phyloP scores from a whole-genome alignment of 2,113 vertebrate species.

The Ginglymostoma cirratum region DNA sequence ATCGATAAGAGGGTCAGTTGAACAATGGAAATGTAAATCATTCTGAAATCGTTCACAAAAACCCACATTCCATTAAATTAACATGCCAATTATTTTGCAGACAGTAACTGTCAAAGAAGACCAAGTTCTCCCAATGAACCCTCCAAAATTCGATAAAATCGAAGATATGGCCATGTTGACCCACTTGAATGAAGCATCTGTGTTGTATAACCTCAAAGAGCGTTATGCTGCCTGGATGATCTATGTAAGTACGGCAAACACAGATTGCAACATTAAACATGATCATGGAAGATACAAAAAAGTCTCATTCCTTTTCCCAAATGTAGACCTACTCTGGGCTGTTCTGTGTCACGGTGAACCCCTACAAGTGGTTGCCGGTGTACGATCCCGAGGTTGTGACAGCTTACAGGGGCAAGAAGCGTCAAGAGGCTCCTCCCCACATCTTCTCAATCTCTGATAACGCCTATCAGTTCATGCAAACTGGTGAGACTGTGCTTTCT shows the following conservation, averaged over 20 bases:
- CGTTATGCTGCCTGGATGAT: slow-evolving; percentile 85
- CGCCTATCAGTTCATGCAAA: slow-evolving; percentile 65
- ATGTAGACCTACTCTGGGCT: slow-evolving; percentile 69
- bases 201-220: slow-evolving; percentile 79
- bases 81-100: slow-evolving; percentile 40
- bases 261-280: not conserved
- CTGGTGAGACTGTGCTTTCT: slow-evolving; percentile 48
- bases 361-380: slow-evolving; percentile 84
- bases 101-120: slow-evolving; percentile 63
- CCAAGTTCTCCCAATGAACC: slow-evolving; percentile 70
- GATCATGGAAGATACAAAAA: not conserved
- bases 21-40: not conserved
- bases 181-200: slow-evolving; percentile 68
- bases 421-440: slow-evolving; percentile 59
- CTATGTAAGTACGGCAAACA: slow-evolving; percentile 61
- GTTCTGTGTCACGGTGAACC: slow-evolving; percentile 82
- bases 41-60: not conserved
- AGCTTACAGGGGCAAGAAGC: slow-evolving; percentile 57
- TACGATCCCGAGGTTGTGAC: slow-evolving; percentile 56
- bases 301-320: not conserved
- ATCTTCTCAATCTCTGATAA: slow-evolving; percentile 64
- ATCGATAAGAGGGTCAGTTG: not conserved
- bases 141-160: slow-evolving; percentile 71
- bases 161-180: slow-evolving; percentile 79
- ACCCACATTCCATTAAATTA: not conserved